phyloP scores from a whole-genome alignment of 2,888 invertebrate species.

The Gastracanthus pulcherrimus region DNA sequence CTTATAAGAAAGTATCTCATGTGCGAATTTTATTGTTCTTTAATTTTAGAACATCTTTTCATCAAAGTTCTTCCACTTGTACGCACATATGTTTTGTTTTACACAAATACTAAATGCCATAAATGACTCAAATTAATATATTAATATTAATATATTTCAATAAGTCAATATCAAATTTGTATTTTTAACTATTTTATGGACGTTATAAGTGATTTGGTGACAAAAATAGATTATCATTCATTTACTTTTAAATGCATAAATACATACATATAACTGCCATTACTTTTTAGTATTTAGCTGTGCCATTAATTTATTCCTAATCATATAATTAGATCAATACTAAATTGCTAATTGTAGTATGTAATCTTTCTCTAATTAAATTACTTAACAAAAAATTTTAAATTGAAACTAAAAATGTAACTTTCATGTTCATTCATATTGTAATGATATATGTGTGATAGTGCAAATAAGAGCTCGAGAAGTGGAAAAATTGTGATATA shows the following conservation, averaged over 20 bases:
- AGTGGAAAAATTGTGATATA: constrained; percentile 62
- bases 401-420: constrained; percentile 26
- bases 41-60: constrained; percentile 43
- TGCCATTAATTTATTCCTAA: constrained; percentile 42
- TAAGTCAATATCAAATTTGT: neutral
- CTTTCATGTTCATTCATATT: constrained; percentile 42
- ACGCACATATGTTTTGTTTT: constrained; percentile 51
- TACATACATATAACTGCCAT: constrained; percentile 38
- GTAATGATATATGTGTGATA: constrained; percentile 53
- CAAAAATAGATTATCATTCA: constrained; percentile 15
- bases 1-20: constrained; percentile 22
- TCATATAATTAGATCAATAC: constrained; percentile 18
- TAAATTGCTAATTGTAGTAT: constrained; percentile 27
- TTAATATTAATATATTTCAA: constrained; percentile 31
- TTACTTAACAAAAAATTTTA: constrained; percentile 26
- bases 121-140: constrained; percentile 15
- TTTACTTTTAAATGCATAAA: constrained; percentile 13
- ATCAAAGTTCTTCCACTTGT: constrained; percentile 57
- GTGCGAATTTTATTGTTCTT: constrained; percentile 25
- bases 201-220: constrained; percentile 1
- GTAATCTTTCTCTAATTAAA: constrained; percentile 23
- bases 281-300: constrained; percentile 40
- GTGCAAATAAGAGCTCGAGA: constrained; percentile 49
- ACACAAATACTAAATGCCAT: constrained; percentile 11
- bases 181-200: neutral